Percentiles rank a stretch among this genome's conserved stretches.
Evolutionary conservation across 2,888 invertebrate genomes (phyloP).

Genomic region (Caenorhabditis macrosperma): DNA sequence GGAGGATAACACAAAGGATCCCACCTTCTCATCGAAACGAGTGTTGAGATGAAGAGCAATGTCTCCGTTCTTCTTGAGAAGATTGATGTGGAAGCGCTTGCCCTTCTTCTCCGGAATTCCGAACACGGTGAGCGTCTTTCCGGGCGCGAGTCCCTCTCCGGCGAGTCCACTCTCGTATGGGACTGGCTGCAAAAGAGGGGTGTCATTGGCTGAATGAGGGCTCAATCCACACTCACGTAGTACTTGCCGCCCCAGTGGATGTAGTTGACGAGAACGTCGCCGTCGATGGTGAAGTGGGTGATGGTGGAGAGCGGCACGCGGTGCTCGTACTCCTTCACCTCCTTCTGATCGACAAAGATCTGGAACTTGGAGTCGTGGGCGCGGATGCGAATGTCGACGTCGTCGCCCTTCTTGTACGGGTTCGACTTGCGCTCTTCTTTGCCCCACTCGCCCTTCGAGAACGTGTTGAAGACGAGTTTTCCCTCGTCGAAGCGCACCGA

Average conservation of each 20-base stretch:
- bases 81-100: conserved; percentile 73
- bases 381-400: conserved; percentile 79
- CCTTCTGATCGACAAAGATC: conserved; percentile 78
- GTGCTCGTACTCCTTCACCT: conserved; percentile 80
- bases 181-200: conserved; percentile 71
- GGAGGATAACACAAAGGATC: conserved; percentile 4
- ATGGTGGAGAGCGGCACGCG: conserved; percentile 77
- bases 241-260: conserved; percentile 80
- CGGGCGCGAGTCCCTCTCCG: conserved; percentile 76
- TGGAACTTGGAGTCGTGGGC: conserved; percentile 79
- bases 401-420: conserved; percentile 79
- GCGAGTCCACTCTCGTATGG: conserved; percentile 79
- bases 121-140: conserved; percentile 77
- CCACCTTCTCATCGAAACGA: conserved; percentile 73
- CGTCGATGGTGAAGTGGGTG: conserved; percentile 79
- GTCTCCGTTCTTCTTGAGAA: conserved; percentile 74
- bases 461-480: conserved; percentile 79
- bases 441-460: conserved; percentile 80
- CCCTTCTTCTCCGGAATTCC: conserved; percentile 79
- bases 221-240: conserved; percentile 68
- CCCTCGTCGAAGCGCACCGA: conserved; percentile 75
- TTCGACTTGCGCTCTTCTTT: conserved; percentile 80
- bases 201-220: neutral
- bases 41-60: conserved; percentile 73
- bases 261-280: conserved; percentile 77